Conservation (phyloP, 2,113 vertebrate species). For the Balaeniceps rex region DNA sequence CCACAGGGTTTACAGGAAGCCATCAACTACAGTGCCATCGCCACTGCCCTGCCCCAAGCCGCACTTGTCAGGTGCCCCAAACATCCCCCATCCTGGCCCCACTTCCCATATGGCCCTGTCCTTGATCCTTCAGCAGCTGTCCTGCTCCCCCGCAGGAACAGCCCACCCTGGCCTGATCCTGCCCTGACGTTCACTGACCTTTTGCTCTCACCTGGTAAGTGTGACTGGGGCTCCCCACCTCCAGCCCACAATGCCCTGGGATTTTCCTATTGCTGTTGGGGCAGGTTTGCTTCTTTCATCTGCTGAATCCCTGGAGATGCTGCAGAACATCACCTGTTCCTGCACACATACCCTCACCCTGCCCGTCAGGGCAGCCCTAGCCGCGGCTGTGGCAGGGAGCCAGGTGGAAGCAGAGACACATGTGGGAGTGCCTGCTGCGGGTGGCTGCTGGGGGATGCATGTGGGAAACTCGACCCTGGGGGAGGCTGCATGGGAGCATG, state of each 20-base stretch:
- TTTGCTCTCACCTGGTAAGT: fast-evolving
- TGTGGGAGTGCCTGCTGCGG: neutral
- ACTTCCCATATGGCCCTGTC: neutral
- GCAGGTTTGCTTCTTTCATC: neutral
- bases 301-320: neutral
- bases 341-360: neutral
- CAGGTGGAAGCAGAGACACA: neutral
- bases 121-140: neutral
- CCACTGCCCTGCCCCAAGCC: neutral
- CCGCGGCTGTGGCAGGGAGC: neutral
- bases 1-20: neutral
- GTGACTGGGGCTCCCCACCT: neutral
- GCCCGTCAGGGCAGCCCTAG: neutral
- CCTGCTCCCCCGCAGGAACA: neutral
- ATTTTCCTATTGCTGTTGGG: neutral
- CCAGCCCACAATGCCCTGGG: too few relatives aligned
- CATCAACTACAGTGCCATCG: fast-evolving
- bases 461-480: neutral
- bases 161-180: neutral
- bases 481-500: neutral
- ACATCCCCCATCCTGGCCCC: too few relatives aligned
- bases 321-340: neutral
- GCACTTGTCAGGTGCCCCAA: fast-evolving
- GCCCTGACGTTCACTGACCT: neutral
- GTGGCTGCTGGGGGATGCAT: too few relatives aligned